phyloP scores from a whole-genome alignment of 2,113 vertebrate species.

The Calyptomena viridis region DNA sequence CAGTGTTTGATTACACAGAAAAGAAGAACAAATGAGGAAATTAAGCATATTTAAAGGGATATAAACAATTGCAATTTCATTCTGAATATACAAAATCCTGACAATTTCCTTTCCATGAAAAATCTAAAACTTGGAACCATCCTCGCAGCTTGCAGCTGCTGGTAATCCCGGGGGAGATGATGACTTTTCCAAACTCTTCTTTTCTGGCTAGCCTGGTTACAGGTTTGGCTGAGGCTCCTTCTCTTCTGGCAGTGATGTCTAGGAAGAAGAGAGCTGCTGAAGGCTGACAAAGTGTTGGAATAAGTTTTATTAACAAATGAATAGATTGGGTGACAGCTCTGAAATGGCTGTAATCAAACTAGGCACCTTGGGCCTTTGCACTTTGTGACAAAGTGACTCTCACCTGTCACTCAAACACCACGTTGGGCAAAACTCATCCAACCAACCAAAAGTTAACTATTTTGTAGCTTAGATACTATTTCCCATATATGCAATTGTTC shows the following conservation, averaged over 20 bases:
- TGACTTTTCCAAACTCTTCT: not conserved
- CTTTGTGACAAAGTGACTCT: too few relatives aligned
- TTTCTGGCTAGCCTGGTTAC: not conserved
- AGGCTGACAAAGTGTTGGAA: too few relatives aligned
- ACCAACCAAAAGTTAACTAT: too few relatives aligned
- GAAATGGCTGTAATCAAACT: too few relatives aligned
- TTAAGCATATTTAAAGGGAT: not conserved
- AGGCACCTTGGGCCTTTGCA: too few relatives aligned
- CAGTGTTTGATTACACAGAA: not conserved
- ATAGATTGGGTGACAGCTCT: too few relatives aligned
- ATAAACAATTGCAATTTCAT: not conserved
- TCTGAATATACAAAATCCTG: not conserved
- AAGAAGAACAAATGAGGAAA: not conserved
- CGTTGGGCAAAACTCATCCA: too few relatives aligned
- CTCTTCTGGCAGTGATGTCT: not conserved
- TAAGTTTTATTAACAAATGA: too few relatives aligned
- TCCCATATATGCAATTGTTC: too few relatives aligned
- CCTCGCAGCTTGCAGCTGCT: not conserved
- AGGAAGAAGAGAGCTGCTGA: not conserved
- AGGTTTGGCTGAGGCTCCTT: not conserved
- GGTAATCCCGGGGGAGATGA: not conserved
- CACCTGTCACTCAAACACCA: too few relatives aligned
- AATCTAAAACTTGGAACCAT: not conserved
- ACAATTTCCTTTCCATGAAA: not conserved
- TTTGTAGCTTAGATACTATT: too few relatives aligned